Evolutionary conservation across 2,888 invertebrate species (phyloP).

Genomic region (Chromoteleia sp.): DNA sequence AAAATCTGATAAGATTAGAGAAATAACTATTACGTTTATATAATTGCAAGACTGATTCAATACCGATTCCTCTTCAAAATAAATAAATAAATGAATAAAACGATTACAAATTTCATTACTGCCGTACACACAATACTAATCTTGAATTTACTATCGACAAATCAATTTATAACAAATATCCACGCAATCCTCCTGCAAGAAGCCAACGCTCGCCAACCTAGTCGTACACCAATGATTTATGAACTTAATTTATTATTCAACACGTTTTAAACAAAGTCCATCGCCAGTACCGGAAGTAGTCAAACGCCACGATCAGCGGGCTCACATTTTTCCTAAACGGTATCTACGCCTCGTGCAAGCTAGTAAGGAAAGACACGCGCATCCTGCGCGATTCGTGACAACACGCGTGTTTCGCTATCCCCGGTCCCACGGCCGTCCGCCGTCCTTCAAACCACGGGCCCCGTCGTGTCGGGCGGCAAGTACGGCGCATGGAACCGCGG

Average conservation of each 20-base stretch:
- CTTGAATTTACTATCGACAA: not conserved
- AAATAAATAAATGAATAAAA: no score
- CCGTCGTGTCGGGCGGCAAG: conserved; percentile 36
- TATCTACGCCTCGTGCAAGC: conserved; percentile 71
- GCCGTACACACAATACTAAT: no score
- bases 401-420: conserved; percentile 75
- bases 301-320: conserved; percentile 26
- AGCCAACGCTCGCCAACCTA: not conserved
- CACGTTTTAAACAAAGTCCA: conserved; percentile 46
- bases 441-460: conserved; percentile 61
- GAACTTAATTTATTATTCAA: conserved; percentile 48
- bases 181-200: not conserved
- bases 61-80: no score
- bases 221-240: conserved; percentile 32
- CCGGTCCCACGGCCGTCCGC: conserved; percentile 48
- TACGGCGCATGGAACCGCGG: conserved; percentile 41
- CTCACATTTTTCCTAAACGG: conserved; percentile 75
- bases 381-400: conserved; percentile 83
- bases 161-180: conserved; percentile 10
- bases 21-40: no score
- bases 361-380: conserved; percentile 82
- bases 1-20: no score
- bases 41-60: no score
- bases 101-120: no score
- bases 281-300: conserved; percentile 56